Evolutionary conservation across 2,888 invertebrate species (phyloP).

Genomic region (Polydesmus complanatus): DNA sequence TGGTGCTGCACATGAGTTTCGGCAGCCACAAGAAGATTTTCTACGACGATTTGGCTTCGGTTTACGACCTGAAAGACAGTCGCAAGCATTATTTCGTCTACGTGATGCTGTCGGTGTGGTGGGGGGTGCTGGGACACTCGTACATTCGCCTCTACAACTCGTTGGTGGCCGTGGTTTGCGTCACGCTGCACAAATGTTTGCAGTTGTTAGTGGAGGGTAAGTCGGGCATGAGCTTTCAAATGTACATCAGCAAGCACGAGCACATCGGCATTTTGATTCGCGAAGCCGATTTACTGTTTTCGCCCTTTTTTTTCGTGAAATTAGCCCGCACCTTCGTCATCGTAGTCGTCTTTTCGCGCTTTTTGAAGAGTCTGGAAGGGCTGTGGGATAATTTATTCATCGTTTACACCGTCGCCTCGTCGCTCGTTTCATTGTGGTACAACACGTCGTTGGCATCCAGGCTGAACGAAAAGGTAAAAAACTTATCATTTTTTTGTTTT

Average conservation of each 20-base stretch:
- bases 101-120: neutral
- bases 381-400: neutral
- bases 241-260: neutral
- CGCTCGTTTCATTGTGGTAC: neutral
- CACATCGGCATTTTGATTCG: neutral
- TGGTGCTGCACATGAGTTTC: neutral
- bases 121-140: neutral
- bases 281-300: neutral
- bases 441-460: neutral
- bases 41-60: neutral
- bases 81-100: neutral
- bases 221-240: neutral
- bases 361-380: neutral
- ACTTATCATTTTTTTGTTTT: neutral
- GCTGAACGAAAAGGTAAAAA: neutral
- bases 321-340: neutral
- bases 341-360: neutral
- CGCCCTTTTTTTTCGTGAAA: neutral
- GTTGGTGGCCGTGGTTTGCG: neutral
- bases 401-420: neutral
- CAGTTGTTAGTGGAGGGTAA: neutral
- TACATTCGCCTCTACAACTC: neutral
- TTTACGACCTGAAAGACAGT: neutral
- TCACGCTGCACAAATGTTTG: neutral
- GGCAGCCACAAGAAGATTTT: neutral